Percentiles rank a stretch among this genome's conserved stretches.
Conservation (phyloP, 2,797 vertebrate species). For the Hirundo rustica region DNA sequence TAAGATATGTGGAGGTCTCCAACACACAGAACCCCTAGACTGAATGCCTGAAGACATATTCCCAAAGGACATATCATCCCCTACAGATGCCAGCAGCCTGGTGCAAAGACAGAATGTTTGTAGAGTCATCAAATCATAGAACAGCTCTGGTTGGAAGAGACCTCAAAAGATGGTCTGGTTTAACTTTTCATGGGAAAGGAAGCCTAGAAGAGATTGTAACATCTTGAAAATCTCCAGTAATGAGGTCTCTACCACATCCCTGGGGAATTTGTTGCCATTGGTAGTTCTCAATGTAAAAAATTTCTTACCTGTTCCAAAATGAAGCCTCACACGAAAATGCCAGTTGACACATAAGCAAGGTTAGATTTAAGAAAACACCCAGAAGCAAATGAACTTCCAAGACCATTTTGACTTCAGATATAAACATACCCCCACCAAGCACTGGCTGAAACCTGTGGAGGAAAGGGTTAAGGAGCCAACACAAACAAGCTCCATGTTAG, state of each 20-base stretch:
- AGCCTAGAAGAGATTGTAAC: not conserved
- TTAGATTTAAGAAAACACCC: not conserved
- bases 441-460: not conserved
- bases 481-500: not conserved
- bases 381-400: not conserved
- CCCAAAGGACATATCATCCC: not conserved
- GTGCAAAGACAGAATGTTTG: not conserved
- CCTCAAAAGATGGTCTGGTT: not conserved
- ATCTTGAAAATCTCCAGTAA: not conserved
- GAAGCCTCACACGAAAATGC: not conserved
- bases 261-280: not conserved
- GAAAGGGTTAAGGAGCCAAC: slow-evolving; percentile 12
- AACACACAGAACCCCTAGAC: not conserved
- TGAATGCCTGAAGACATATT: not conserved
- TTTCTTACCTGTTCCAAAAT: not conserved
- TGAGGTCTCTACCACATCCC: not conserved
- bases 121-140: not conserved
- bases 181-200: not conserved
- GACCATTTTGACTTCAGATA: not conserved
- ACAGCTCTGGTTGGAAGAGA: not conserved
- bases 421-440: not conserved
- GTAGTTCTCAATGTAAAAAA: not conserved
- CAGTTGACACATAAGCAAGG: not conserved
- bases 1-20: not conserved
- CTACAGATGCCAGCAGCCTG: not conserved